These are phyloP conservation scores for Chlorops oryzae DNA, from an alignment of 1,140 invertebrate species.

Conservation along the genomic window DNA sequence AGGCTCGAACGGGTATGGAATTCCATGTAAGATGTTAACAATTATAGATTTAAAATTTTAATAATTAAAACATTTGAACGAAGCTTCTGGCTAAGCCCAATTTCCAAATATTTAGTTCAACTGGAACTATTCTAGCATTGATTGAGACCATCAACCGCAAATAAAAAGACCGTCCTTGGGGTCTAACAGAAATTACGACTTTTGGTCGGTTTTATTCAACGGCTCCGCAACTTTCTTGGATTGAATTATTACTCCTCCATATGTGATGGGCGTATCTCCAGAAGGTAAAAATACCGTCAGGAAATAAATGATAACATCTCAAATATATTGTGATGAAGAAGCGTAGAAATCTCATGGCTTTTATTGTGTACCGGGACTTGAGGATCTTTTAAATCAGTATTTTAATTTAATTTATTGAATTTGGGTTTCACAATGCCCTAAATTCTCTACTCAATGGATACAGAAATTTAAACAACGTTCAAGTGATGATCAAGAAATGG, in stretches of 20 bases:
- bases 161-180: conserved; percentile 47
- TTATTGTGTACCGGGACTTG: conserved; percentile 39
- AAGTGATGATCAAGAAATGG: conserved; percentile 61
- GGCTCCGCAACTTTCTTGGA: conserved; percentile 53
- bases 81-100: conserved; percentile 58
- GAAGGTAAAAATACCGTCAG: conserved; percentile 26
- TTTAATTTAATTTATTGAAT: conserved; percentile 32
- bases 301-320: conserved; percentile 41
- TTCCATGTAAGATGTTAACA: conserved; percentile 44
- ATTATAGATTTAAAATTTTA: not conserved
- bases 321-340: conserved; percentile 42
- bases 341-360: conserved; percentile 48
- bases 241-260: conserved; percentile 55
- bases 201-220: conserved; percentile 48
- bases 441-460: conserved; percentile 54
- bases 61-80: conserved; percentile 17
- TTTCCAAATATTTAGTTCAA: conserved; percentile 54
- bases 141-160: conserved; percentile 50
- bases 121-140: conserved; percentile 58
- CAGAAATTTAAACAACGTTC: conserved; percentile 55
- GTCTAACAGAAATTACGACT: conserved; percentile 50
- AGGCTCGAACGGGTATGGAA: conserved; percentile 50
- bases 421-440: not conserved
- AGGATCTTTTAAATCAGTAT: conserved; percentile 51
- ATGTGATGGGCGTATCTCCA: conserved; percentile 20